phyloP scores from a whole-genome alignment of 2,797 vertebrate species.

The Lagocephalus sceleratus region DNA sequence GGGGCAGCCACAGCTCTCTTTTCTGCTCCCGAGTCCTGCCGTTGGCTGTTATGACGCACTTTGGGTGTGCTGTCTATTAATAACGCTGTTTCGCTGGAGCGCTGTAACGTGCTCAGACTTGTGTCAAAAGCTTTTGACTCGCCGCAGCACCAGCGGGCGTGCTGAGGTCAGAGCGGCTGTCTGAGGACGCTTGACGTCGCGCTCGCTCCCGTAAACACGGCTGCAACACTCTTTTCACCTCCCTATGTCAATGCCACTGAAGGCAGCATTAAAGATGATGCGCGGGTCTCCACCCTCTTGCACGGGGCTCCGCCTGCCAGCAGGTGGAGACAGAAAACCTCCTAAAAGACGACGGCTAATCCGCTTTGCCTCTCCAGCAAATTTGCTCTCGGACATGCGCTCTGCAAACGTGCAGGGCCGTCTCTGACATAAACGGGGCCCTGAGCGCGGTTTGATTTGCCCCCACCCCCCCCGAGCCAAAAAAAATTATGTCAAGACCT shows the following conservation, averaged over 20 bases:
- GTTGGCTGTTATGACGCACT: slow-evolving; percentile 42
- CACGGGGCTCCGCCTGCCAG: slow-evolving; percentile 15
- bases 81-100: slow-evolving; percentile 26
- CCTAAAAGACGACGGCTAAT: not conserved
- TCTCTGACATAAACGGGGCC: no score
- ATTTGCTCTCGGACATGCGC: no score
- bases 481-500: no score
- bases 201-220: no score
- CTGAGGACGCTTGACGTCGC: not conserved
- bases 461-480: no score
- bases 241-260: not conserved
- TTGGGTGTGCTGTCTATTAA: slow-evolving; percentile 38
- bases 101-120: slow-evolving; percentile 8
- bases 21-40: slow-evolving; percentile 20
- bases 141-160: slow-evolving; percentile 1
- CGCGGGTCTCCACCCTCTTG: slow-evolving; percentile 6
- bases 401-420: no score
- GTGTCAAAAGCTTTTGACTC: slow-evolving; percentile 23
- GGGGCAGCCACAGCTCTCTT: slow-evolving; percentile 25
- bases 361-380: no score
- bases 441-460: no score
- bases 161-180: not conserved
- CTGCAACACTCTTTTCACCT: not conserved
- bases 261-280: not conserved
- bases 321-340: slow-evolving; percentile 33